Conservation (phyloP, 2,888 invertebrate genomes). For the Pachydiplax longipennis region DNA sequence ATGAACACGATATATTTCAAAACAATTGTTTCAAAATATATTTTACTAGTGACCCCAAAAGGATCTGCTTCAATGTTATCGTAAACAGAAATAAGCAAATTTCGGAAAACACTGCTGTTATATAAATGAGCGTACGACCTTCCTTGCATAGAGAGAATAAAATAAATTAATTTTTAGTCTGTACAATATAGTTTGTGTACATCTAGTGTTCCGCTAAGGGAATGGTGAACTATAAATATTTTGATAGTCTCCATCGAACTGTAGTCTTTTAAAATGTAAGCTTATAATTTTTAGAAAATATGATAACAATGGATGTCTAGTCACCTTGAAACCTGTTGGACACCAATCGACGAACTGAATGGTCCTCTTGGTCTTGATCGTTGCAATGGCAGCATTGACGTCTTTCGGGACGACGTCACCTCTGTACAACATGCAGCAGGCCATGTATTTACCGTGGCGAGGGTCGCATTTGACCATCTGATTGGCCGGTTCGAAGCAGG, state of each 20-base stretch:
- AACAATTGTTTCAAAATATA: too few species aligned
- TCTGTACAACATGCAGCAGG: conserved; percentile 54
- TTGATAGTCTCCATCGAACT: too few species aligned
- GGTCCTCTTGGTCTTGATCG: conserved; percentile 67
- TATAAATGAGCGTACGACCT: neutral
- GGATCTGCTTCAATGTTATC: too few species aligned
- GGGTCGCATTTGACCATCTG: conserved; percentile 62
- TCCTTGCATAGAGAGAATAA: neutral
- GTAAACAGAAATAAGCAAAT: too few species aligned
- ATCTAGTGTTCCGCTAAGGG: too few species aligned
- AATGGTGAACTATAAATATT: too few species aligned
- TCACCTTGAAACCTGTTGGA: conserved; percentile 58
- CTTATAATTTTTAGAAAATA: too few species aligned
- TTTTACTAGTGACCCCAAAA: too few species aligned
- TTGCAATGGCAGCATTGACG: conserved; percentile 65
- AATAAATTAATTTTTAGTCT: neutral
- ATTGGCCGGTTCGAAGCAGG: conserved; percentile 65
- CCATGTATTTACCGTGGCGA: conserved; percentile 58
- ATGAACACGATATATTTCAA: too few species aligned
- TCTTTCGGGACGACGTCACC: conserved; percentile 61
- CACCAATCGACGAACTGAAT: conserved; percentile 59
- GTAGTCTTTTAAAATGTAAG: too few species aligned
- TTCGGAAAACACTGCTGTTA: neutral
- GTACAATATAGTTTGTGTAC: neutral
- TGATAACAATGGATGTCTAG: neutral